These are phyloP conservation scores for Trissonchulus latispiculum DNA, from an alignment of 2,888 invertebrate genomes.

Conservation along the genomic window DNA sequence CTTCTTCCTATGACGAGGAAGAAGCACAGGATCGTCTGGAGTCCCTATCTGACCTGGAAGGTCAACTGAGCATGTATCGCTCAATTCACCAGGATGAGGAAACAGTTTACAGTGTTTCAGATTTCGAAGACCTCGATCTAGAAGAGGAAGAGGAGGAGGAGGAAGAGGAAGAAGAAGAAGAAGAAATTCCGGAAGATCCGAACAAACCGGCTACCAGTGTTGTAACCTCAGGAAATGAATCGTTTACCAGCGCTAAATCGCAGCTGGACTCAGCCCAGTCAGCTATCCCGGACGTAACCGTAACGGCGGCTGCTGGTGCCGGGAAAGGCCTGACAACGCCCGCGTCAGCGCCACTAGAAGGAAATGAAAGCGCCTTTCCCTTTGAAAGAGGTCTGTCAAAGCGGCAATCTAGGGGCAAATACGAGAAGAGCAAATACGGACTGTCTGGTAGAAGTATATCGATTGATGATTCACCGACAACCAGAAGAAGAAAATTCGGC, in stretches of 20 bases:
- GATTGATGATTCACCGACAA: not conserved
- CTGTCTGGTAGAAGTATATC: conserved; percentile 15
- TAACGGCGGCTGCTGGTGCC: not conserved
- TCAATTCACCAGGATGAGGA: conserved; percentile 18
- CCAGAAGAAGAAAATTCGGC: conserved; percentile 1
- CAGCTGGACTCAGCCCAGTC: not conserved
- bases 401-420: conserved; percentile 22
- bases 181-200: conserved; percentile 15
- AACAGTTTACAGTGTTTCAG: conserved; percentile 17
- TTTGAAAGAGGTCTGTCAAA: conserved; percentile 15
- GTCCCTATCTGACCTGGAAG: not conserved
- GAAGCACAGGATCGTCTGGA: not conserved
- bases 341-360: not conserved
- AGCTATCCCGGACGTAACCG: not conserved
- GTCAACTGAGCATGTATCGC: not conserved
- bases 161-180: not conserved
- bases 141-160: conserved; percentile 17
- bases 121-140: conserved; percentile 20
- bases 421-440: conserved; percentile 14
- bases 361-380: not conserved
- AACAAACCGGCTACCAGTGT: not conserved
- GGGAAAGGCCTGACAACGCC: not conserved
- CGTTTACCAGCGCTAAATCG: conserved; percentile 12
- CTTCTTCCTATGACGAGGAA: not conserved
- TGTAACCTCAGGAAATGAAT: conserved; percentile 5